These are phyloP conservation scores for Phallusia fumigata DNA, from an alignment of 23 tunicate species.

Conservation along the genomic window DNA sequence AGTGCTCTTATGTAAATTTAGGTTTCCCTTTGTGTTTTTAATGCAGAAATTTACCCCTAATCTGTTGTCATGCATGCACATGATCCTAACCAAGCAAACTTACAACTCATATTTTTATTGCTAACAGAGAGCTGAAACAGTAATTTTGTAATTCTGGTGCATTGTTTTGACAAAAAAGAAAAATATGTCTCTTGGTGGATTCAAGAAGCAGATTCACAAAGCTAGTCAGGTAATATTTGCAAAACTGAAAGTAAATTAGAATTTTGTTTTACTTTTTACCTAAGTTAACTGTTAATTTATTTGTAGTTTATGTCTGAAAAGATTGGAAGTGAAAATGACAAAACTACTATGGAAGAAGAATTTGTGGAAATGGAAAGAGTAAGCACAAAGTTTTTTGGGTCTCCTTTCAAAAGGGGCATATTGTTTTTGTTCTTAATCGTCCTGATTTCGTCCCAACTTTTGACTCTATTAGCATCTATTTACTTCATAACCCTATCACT, in stretches of 20 bases:
- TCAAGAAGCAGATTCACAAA: conserved; percentile 83
- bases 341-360: conserved; percentile 88
- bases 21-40: too few relatives aligned
- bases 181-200: conserved; percentile 67
- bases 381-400: neutral
- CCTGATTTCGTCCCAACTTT: too few relatives aligned
- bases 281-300: neutral
- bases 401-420: neutral
- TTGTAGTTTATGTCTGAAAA: conserved; percentile 88
- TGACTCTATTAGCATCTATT: too few relatives aligned
- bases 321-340: conserved; percentile 83
- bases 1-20: too few relatives aligned
- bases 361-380: conserved; percentile 97
- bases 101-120: too few relatives aligned
- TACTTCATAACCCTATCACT: neutral
- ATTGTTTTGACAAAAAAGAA: neutral
- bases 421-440: too few relatives aligned
- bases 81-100: too few relatives aligned
- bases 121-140: too few relatives aligned
- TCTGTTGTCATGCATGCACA: too few relatives aligned
- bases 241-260: neutral
- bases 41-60: too few relatives aligned
- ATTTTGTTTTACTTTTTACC: neutral
- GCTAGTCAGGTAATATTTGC: conserved; percentile 67
- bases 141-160: too few relatives aligned